A percentile compares a stretch with the other conserved stretches of the same genome.
Evolutionary conservation across 2,113 vertebrate genomes (phyloP).

Genomic region (Astatoreochromis straeleni): DNA sequence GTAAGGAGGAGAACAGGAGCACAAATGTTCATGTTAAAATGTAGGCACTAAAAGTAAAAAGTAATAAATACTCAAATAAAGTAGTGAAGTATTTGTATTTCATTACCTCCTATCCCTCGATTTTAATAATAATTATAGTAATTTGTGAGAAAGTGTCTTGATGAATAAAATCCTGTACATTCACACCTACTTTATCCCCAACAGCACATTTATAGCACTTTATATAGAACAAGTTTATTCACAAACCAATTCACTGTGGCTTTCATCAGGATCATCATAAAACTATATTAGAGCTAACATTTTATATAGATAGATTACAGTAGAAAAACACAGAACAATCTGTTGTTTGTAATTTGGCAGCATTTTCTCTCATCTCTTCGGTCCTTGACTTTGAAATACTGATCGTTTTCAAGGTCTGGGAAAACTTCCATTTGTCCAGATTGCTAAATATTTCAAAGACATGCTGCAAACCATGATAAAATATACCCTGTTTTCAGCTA

Average conservation of each 20-base stretch:
- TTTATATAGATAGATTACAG: background rate
- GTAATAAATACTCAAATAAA: background rate
- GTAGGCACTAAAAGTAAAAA: background rate
- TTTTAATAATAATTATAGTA: background rate
- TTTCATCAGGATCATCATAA: background rate
- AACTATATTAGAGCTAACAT: background rate
- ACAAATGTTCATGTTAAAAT: background rate
- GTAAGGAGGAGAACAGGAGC: background rate
- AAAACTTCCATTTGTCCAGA: fast-evolving
- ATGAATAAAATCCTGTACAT: background rate
- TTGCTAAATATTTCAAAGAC: fast-evolving
- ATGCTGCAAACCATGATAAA: fast-evolving
- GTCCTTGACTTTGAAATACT: background rate
- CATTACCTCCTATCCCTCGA: background rate
- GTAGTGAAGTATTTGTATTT: background rate
- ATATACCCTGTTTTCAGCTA: background rate
- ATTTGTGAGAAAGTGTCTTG: background rate
- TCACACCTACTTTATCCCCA: background rate
- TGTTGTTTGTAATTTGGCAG: background rate
- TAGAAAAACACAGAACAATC: background rate
- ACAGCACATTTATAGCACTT: background rate
- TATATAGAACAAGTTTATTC: background rate
- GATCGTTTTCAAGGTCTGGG: background rate
- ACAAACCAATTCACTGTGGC: background rate
- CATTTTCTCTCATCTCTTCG: background rate